These are phyloP conservation scores for Cephalopholis sonnerati DNA, from an alignment of 2,113 vertebrate genomes.

Conservation along the genomic window DNA sequence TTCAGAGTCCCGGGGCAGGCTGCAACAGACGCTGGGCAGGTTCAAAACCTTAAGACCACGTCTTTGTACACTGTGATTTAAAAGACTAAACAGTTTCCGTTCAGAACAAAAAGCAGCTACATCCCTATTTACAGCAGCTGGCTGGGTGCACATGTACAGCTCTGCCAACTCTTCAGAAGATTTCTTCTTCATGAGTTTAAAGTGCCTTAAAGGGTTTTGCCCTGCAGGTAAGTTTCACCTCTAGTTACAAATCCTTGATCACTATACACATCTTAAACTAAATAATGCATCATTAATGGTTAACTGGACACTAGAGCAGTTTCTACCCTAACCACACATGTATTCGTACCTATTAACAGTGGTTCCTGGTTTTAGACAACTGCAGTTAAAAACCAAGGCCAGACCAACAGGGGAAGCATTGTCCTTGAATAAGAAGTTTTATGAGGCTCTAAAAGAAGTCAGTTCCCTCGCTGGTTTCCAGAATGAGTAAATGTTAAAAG, in stretches of 20 bases:
- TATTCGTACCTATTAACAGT: constrained; percentile 10
- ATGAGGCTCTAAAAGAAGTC: neutral
- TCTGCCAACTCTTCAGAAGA: constrained; percentile 30
- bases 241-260: constrained; percentile 9
- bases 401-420: neutral
- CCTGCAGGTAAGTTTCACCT: constrained; percentile 28
- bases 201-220: constrained; percentile 62
- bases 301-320: constrained; percentile 23
- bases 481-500: constrained; percentile 38
- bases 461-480: constrained; percentile 32
- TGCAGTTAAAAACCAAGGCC: neutral
- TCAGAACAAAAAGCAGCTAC: neutral
- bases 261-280: constrained; percentile 13
- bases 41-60: constrained; percentile 18
- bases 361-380: constrained; percentile 18
- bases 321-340: neutral
- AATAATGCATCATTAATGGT: constrained; percentile 7
- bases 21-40: constrained; percentile 39
- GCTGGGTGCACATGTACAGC: constrained; percentile 24
- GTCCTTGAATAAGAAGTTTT: constrained; percentile 13
- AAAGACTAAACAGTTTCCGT: constrained; percentile 15
- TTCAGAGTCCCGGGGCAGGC: constrained; percentile 22
- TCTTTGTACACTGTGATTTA: constrained; percentile 28
- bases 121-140: constrained; percentile 31
- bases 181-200: constrained; percentile 51